Percentiles rank a stretch among this genome's conserved stretches.
Evolutionary conservation across 2,113 vertebrate genomes (phyloP).

Genomic region (Paramormyrops kingsleyae): DNA sequence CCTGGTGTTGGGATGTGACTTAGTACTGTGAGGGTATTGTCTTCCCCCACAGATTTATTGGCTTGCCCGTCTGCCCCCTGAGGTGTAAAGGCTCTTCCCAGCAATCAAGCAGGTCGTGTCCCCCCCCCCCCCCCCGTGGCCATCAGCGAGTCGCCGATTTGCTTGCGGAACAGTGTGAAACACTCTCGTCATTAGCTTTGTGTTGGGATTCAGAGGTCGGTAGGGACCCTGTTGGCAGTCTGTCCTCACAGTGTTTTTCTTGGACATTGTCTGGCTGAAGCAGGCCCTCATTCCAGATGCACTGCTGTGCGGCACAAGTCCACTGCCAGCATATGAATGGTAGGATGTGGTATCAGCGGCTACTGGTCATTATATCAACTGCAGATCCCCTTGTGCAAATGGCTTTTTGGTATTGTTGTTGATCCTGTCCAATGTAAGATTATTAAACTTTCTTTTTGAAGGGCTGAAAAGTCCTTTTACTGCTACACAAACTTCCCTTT

Average conservation of each 20-base stretch:
- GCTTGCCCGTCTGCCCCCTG: constrained; percentile 36
- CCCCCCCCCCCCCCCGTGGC: neutral
- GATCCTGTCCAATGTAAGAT: neutral
- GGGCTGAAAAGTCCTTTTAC: neutral
- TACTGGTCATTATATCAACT: neutral
- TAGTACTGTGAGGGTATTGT: constrained; percentile 55
- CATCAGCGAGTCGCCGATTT: neutral
- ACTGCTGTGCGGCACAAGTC: neutral
- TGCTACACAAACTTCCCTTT: neutral
- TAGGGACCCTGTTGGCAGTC: neutral
- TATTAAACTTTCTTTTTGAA: neutral
- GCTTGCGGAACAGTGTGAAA: neutral
- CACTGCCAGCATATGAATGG: neutral
- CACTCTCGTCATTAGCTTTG: neutral
- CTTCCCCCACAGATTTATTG: constrained; percentile 30
- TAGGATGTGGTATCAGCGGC: neutral
- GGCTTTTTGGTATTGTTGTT: neutral
- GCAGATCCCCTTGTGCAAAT: neutral
- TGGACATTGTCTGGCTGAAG: neutral
- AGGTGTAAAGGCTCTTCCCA: neutral
- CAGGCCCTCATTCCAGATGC: neutral
- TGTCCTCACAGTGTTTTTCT: neutral
- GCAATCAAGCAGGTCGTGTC: neutral
- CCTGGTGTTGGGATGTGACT: constrained; percentile 45
- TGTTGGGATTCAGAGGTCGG: neutral